Evolutionary conservation across 2,888 invertebrate genomes (phyloP), one percentile per base, ranked within the genome.

Genomic region (Lampropteryx suffumata): DNA sequence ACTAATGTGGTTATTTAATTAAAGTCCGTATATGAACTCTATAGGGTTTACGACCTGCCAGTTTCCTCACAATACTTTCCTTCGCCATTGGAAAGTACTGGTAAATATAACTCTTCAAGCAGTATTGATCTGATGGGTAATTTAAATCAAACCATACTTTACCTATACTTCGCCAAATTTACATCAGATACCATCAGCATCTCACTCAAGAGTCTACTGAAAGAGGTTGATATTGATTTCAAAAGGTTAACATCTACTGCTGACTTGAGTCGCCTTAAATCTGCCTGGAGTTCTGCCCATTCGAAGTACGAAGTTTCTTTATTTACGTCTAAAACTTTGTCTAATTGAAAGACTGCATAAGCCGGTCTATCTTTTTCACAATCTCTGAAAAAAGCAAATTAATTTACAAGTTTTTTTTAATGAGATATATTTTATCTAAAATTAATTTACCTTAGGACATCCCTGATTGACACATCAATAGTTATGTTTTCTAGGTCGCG

Each of bases 311-410:
- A 93, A 0, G 93, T 92, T 48, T 92, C 91, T 64, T 92, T 92
- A 65, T 94, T 94, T 36, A 95, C 89, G 73, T 95, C 93, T 55
- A 95, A 86, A 57, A 94, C 91, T 69, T 92, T 93, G 62, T 94
- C 92, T 61, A 96, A 82, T 76, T 94, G 93, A 71, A 95, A 95
- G 17, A 94, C 94, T 33, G 91, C 88, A 84, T 95, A 96, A n/a
- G 94, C 93, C 56, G 95, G 92, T 62, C 92, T 91, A 72, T 95
- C 94, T 67, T 92, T 90, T 75, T 94, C 92, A 73, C 95, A 96
- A 67, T 94, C 93, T 60, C 95, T 95, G 78, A 41, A 78, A 78
- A 3, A 17, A n/a, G n/a, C n/a, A n/a, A n/a, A n/a, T n/a, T n/a
- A n/a, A n/a, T n/a, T n/a, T n/a, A n/a, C n/a, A n/a, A n/a, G n/a